Evolutionary conservation across 2,113 vertebrate genomes (phyloP).

Genomic region (Lasiurus borealis): DNA sequence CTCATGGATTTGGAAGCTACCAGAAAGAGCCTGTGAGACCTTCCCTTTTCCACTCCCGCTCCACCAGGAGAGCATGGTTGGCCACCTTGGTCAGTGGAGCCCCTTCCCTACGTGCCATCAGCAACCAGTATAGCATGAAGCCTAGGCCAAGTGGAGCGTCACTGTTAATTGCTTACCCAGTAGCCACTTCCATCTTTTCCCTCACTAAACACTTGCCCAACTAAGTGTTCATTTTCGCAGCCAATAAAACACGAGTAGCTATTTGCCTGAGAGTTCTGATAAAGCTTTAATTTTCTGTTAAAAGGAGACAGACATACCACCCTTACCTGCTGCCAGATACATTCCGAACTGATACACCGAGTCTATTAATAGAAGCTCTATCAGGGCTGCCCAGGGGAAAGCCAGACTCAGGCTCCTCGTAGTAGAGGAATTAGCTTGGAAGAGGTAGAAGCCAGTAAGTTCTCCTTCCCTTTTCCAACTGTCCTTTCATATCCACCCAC

Average conservation of each 20-base stretch:
- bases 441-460: not conserved
- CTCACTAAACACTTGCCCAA: not conserved
- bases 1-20: not conserved
- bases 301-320: not conserved
- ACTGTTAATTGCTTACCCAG: not conserved
- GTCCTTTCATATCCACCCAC: not conserved
- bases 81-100: not conserved
- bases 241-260: not conserved
- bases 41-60: not conserved
- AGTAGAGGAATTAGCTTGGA: not conserved
- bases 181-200: not conserved
- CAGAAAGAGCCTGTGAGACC: not conserved
- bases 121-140: not conserved
- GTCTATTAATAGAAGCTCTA: not conserved
- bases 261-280: not conserved
- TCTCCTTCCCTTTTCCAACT: not conserved
- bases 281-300: constrained; percentile 37
- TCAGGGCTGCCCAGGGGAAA: not conserved
- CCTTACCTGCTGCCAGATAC: not conserved
- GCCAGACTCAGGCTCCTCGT: not conserved
- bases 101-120: not conserved
- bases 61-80: not conserved
- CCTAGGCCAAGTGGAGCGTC: not conserved
- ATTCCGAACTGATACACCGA: not conserved
- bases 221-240: not conserved